Conservation (phyloP, 2,888 invertebrate species). For the Lepidochitona cinerea region DNA sequence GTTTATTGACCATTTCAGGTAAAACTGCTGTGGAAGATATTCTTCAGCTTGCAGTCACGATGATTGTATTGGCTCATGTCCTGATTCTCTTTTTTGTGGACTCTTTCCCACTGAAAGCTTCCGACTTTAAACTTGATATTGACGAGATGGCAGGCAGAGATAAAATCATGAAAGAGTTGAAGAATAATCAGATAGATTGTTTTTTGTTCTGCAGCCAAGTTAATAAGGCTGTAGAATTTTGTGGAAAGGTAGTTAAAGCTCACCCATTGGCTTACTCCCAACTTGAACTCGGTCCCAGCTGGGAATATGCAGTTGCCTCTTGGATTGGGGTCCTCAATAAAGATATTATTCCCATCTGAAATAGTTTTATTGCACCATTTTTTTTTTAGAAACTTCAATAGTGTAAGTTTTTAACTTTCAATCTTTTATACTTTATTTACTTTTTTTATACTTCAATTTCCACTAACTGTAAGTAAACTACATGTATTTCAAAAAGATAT, state of each 20-base stretch:
- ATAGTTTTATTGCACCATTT: too few species aligned
- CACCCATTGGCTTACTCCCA: not conserved
- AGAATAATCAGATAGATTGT: too few species aligned
- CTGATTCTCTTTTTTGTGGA: not conserved
- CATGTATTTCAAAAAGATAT: too few species aligned
- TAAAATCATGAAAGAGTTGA: not conserved
- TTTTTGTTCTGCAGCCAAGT: too few species aligned
- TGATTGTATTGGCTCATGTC: not conserved
- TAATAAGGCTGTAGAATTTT: not conserved
- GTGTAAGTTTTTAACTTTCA: too few species aligned
- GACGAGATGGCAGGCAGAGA: not conserved
- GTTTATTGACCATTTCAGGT: not conserved
- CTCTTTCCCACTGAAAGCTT: not conserved
- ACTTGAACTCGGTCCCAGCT: not conserved
- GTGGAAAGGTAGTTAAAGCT: not conserved
- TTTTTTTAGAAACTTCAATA: too few species aligned
- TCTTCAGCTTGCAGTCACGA: not conserved
- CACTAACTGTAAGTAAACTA: too few species aligned
- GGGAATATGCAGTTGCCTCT: not conserved
- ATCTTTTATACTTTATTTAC: too few species aligned
- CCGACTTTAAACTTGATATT: not conserved
- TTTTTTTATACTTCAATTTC: too few species aligned
- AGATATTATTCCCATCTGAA: too few species aligned
- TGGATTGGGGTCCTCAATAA: too few species aligned
- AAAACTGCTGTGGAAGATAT: not conserved